phyloP scores from a whole-genome alignment of 2,888 invertebrate genomes.

The Pyrocoelia pectoralis region DNA sequence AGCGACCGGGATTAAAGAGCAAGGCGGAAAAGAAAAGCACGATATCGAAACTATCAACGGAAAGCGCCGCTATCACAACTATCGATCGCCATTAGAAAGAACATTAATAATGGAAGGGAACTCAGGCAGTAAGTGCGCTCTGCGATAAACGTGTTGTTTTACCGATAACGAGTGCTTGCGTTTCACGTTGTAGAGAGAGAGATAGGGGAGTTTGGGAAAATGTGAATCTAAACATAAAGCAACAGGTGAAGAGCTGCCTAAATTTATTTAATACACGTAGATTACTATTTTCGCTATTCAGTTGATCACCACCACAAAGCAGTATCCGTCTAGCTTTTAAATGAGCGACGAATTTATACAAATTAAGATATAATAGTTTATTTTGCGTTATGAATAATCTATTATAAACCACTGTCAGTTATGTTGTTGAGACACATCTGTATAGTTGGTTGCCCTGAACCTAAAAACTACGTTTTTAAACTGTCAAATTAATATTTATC shows the following conservation, averaged over 20 bases:
- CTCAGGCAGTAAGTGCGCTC: constrained; percentile 36
- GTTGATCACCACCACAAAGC: too few relatives aligned
- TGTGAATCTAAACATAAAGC: constrained; percentile 34
- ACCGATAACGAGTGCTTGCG: constrained; percentile 36
- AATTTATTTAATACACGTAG: constrained; percentile 7
- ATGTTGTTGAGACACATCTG: too few relatives aligned
- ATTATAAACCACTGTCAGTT: too few relatives aligned
- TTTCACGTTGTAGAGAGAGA: constrained; percentile 28
- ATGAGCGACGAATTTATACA: too few relatives aligned
- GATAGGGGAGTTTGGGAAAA: constrained; percentile 27
- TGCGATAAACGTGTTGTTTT: constrained; percentile 37
- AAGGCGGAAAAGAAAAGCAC: constrained; percentile 20
- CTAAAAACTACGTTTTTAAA: too few relatives aligned
- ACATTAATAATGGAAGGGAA: constrained; percentile 37
- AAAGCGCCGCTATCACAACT: constrained; percentile 33
- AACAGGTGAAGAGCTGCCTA: constrained; percentile 27
- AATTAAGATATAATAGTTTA: too few relatives aligned
- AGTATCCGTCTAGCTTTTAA: too few relatives aligned
- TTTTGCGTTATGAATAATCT: too few relatives aligned
- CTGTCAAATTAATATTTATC: too few relatives aligned
- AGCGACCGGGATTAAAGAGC: not conserved
- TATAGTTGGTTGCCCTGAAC: too few relatives aligned
- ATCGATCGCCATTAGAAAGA: constrained; percentile 37
- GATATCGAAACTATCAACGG: constrained; percentile 33
- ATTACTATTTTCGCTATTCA: constrained; percentile 9